phyloP scores from a whole-genome alignment of 2,797 vertebrate species.

The Telmatherina bonti region DNA sequence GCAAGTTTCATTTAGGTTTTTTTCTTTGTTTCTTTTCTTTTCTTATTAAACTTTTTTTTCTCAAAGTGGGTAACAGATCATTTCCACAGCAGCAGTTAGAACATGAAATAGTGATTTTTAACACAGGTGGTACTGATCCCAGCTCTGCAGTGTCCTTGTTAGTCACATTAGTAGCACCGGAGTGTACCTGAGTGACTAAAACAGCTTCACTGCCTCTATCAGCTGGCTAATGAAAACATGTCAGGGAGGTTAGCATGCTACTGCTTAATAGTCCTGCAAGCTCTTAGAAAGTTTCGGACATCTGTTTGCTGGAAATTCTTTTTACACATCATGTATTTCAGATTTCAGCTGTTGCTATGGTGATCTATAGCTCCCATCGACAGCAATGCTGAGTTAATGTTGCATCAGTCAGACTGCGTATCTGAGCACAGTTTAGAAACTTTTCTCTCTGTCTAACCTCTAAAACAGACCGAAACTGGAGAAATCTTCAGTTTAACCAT shows the following conservation, averaged over 20 bases:
- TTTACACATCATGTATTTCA: neutral
- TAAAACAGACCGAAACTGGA: neutral
- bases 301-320: neutral
- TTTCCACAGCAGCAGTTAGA: neutral
- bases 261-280: neutral
- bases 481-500: neutral
- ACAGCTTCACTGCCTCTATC: neutral
- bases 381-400: neutral
- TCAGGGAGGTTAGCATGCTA: neutral
- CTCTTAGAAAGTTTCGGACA: neutral
- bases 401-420: neutral
- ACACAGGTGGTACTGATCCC: constrained; percentile 1
- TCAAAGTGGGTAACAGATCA: neutral
- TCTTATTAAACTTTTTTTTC: no score
- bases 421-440: neutral
- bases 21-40: neutral
- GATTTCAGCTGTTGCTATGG: neutral
- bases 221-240: neutral
- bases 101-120: constrained; percentile 1
- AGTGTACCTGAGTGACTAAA: neutral
- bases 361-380: neutral
- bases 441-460: neutral
- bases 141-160: neutral
- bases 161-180: constrained; percentile 1
- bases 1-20: neutral